Base-by-base conservation (phyloP, 2,113 vertebrate genomes). In the Arvicanthis niloticus region DNA sequence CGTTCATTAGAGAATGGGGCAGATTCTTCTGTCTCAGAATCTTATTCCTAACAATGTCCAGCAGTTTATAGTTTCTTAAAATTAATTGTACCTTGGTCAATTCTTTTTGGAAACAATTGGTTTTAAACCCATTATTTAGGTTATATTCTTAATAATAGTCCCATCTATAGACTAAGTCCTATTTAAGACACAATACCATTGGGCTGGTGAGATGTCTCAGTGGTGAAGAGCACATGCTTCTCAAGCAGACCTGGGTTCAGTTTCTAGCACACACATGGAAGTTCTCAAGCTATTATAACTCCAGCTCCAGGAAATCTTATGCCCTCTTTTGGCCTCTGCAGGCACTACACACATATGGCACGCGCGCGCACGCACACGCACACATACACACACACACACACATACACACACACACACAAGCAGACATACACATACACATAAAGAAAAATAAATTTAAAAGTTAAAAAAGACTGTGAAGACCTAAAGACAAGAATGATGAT, bases 101-200 rank as follows among this genome's bases (percentile, higher is more conserved):
- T 65, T 78, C 34, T 87, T 92, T 86, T 92, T 82, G 31, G 19
- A 68, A 97, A 85, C 34, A 93, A n/a, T 65, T 17, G 80, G 24
- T 93, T 96, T 80, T 68, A 93, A 89, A 65, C 42, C 13, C 11
- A 34, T 70, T 72, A 40, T 88, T 96, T 58, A 80, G 45, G 81
- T 93, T 92, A 42, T 29, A 78, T 7, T 29, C 51, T 88, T 91
- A 56, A 96, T 22, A 13, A 70, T 62, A 22, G 68, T 91, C 7
- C 58, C 31, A 93, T 26, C 58, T 87, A 68, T 89, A 96, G 26
- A 75, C 75, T 24, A 89, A 84, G 56, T 67, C 19, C 75, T 92
- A 9, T 62, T 93, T 94, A 53, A 65, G n/a, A 65, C 15, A 45
- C 26, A 45, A 19, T 65, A 11, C 40, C 7, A 2, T 21, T 31